phyloP scores from a whole-genome alignment of 35 echinoderm and acorn worm species.

The Acanthaster planci region DNA sequence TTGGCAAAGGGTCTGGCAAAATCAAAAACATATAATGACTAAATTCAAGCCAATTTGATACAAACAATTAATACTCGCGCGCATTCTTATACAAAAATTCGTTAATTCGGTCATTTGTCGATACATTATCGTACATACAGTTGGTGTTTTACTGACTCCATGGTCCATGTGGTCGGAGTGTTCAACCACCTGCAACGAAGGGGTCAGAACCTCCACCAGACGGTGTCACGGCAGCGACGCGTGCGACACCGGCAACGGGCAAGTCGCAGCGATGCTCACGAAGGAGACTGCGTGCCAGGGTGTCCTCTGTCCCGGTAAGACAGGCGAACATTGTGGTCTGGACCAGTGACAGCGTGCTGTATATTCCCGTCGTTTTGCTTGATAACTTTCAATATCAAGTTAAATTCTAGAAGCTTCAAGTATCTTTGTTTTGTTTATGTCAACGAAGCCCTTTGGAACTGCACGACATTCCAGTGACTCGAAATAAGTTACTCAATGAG shows the following conservation, averaged over 20 bases:
- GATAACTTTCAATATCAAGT: too few species aligned
- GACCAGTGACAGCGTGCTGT: too few species aligned
- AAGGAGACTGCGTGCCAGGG: conserved; percentile 51
- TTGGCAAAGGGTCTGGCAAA: not conserved
- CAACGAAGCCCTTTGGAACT: too few species aligned
- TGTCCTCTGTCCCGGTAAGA: conserved; percentile 63
- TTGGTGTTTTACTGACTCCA: conserved; percentile 74
- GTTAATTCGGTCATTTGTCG: not conserved
- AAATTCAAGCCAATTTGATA: not conserved
- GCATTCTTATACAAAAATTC: too few species aligned
- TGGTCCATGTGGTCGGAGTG: conserved; percentile 87
- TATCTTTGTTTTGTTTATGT: too few species aligned
- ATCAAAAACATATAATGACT: not conserved
- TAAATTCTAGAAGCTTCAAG: too few species aligned
- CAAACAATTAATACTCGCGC: too few species aligned
- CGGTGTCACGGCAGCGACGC: conserved; percentile 63
- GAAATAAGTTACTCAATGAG: too few species aligned
- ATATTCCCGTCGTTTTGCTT: too few species aligned
- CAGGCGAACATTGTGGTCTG: not conserved
- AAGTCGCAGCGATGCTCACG: conserved; percentile 14
- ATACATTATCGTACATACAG: conserved; percentile 44
- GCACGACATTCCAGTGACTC: too few species aligned
- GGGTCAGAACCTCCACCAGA: conserved; percentile 55
- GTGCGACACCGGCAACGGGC: conserved; percentile 45
- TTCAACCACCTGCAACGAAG: conserved; percentile 68